Base-by-base conservation (phyloP, 2,888 invertebrate genomes). In the Parnassius glacialis region DNA sequence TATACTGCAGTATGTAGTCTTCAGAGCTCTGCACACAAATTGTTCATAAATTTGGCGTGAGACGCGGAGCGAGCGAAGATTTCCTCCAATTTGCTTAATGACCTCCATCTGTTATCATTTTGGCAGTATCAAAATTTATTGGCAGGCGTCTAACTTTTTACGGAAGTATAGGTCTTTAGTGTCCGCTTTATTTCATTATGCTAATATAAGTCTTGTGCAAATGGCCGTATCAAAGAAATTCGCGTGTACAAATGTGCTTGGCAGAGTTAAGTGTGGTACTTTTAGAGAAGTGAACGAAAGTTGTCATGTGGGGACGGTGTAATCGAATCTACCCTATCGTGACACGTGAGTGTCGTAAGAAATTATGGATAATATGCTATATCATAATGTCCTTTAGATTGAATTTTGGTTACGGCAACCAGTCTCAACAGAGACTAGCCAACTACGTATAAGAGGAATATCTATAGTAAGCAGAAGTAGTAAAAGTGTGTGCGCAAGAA, bases 81-180 rank as follows among this genome's bases (percentile, higher is more conserved):
- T 62, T 45, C 59, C 54, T 50, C 62, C 57, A 59, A 69, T 73
- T 71, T 71, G 63, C 71, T 70, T 71, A 73, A 71, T 67, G 66
- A 42, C 58, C 48, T 50, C 67, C 65, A 65, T 71, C 68, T 66
- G 63, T 70, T 70, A 70, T 67, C 67, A 70, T 71, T 72, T 68
- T 51, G 67, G 62, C 61, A 64, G 59, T 66, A 70, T 73, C 70
- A 65, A 66, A 70, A 70, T 70, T 70, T 70, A 71, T 70, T 62
- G 68, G 61, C 34, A 62, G 56, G 48, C 25, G 58, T 48, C 50
- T 45, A 10, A 47, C 52, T 62, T 70, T 67, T 67, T 65, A 65
- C 66, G 66, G 52, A 59, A 59, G 57, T 64, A 59, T 20, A 9
- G 61, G 34, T 43, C 1, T 52, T 52, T 47, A 47, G 25, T 45